Evolutionary conservation across 2,888 invertebrate species (phyloP), one percentile per base, ranked within the genome.

Genomic region (Hirtodrosophila alboralis): DNA sequence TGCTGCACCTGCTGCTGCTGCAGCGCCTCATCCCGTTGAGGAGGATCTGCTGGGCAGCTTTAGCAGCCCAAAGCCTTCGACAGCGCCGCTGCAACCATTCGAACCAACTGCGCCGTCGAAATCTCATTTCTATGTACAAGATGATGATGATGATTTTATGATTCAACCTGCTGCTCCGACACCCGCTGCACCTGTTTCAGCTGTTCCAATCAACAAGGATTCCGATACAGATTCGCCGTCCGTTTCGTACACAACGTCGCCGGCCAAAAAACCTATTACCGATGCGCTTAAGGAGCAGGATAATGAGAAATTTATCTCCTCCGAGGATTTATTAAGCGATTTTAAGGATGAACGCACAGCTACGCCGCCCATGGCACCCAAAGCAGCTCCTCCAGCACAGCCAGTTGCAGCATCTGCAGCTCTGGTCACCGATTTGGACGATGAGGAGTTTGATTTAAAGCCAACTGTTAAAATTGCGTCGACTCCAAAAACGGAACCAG

Each of bases 271-370:
- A 71, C 86, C 88, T 14, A 75, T 89, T 44, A 76, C 89, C 2
- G 87, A 85, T 65, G 87, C 89, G 1, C 80, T 90, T 3, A 90
- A 89, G 57, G 90, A 90, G 58, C 90, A 90, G 67, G 90, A 90
- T 44, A 89, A 90, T 66, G 91, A 91, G 33, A 90, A 90, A 58
- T 91, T 90, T 45, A 90, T 90, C 47, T 90, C 91, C 1, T 90
- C 90, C 9, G 91, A 91, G 64, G 90, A 91, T 84, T 74, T 91
- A 9, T 53, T 90, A 8, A 87, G 88, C 3, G 90, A 90, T 49
- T 90, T 90, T 47, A 90, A 89, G 59, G 89, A 90, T 23, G 88
- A 88, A 44, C 89, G 86, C 57, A 87, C 80, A 26, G 76, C 79
- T 10, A 79, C 68, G 2, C 56, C 75, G 4, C 71, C 79, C 4